Evolutionary conservation across 92 coral and sea anemone genomes (phyloP).

Genomic region (Epizoanthus fatuus): DNA sequence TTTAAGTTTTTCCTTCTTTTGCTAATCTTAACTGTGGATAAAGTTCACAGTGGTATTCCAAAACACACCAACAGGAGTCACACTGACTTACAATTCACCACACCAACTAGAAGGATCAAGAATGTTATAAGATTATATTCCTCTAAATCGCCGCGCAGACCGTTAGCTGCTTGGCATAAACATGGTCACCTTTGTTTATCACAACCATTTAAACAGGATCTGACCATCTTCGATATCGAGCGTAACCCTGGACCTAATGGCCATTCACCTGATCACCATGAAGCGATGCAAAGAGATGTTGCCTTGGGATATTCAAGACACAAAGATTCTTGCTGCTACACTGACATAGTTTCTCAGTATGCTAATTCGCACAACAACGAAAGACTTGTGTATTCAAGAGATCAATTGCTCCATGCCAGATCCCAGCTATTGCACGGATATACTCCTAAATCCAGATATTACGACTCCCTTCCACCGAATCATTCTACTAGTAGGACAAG

Average conservation of each 20-base stretch:
- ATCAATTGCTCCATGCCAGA: neutral
- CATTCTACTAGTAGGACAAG: neutral
- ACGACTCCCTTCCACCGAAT: neutral
- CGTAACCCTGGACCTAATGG: slow-evolving; percentile 1
- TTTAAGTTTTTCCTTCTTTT: neutral
- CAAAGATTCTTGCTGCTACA: neutral
- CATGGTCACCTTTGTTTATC: neutral
- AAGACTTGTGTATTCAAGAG: too few species aligned
- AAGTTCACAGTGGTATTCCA: neutral
- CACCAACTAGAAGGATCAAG: neutral
- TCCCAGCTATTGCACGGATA: neutral
- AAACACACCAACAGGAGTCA: neutral
- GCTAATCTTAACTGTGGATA: neutral
- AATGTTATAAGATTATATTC: neutral
- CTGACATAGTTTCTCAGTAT: neutral
- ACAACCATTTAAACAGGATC: neutral
- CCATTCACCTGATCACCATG: neutral
- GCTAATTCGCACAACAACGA: slow-evolving; percentile 7
- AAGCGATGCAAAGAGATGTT: neutral
- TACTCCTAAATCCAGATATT: neutral
- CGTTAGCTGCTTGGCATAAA: slow-evolving; percentile 9
- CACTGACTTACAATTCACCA: neutral
- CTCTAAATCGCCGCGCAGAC: neutral
- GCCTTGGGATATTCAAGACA: neutral
- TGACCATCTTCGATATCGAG: neutral